These are phyloP conservation scores for Mystacides longicornis DNA, from an alignment of 2,888 invertebrate genomes.

Conservation along the genomic window DNA sequence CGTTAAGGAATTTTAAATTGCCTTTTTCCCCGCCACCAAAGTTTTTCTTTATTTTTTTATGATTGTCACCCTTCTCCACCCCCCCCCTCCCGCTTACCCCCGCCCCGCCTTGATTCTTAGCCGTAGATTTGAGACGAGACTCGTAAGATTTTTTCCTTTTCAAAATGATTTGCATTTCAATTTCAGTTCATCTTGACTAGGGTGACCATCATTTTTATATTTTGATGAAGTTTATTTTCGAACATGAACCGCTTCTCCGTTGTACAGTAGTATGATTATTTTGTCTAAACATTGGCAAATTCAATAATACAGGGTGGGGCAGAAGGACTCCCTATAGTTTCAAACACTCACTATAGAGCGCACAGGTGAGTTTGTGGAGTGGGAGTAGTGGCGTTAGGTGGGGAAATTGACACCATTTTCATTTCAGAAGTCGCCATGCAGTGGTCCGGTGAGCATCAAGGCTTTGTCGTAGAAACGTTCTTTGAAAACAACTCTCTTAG, in stretches of 20 bases:
- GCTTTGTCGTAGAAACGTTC: too few relatives aligned
- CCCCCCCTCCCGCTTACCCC: slow-evolving; percentile 5
- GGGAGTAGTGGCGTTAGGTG: too few relatives aligned
- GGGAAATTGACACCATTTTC: too few relatives aligned
- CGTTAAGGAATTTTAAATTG: slow-evolving; percentile 26
- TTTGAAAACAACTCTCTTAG: too few relatives aligned
- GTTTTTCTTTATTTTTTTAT: slow-evolving; percentile 23
- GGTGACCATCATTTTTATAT: slow-evolving; percentile 10
- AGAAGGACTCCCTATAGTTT: too few relatives aligned
- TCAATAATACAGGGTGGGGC: too few relatives aligned
- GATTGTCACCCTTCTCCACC: slow-evolving; percentile 18
- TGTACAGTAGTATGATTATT: neutral
- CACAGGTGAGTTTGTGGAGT: too few relatives aligned
- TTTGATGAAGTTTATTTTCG: neutral
- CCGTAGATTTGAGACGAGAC: slow-evolving; percentile 12
- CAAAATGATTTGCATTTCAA: slow-evolving; percentile 25
- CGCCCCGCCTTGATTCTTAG: neutral
- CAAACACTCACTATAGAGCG: too few relatives aligned
- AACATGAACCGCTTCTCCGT: neutral
- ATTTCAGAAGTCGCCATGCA: too few relatives aligned
- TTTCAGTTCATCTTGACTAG: slow-evolving; percentile 18
- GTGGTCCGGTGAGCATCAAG: too few relatives aligned
- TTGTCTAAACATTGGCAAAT: too few relatives aligned
- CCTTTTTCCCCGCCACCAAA: slow-evolving; percentile 23
- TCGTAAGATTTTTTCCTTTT: slow-evolving; percentile 14